Conservation (phyloP, 2,113 vertebrate genomes). For the Neotoma lepida region DNA sequence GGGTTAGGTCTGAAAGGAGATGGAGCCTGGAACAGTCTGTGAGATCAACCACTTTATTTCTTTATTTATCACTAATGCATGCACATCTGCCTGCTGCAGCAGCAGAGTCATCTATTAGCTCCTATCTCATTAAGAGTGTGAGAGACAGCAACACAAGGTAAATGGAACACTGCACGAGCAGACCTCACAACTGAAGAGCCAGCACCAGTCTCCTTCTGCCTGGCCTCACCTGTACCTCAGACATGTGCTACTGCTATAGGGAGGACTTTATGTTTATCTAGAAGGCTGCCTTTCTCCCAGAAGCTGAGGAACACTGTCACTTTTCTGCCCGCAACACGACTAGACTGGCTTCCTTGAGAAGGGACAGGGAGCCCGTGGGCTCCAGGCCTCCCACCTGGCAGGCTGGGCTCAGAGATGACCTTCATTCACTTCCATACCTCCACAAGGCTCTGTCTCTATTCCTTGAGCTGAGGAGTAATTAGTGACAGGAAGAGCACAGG, state of each 20-base stretch:
- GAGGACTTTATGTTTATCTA: background rate
- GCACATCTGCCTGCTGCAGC: background rate
- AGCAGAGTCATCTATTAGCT: rapidly evolving
- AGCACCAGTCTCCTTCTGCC: background rate
- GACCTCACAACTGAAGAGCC: background rate
- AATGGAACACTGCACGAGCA: too few relatives aligned
- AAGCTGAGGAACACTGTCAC: rapidly evolving
- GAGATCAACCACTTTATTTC: background rate
- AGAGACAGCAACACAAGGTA: background rate
- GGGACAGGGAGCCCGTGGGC: background rate
- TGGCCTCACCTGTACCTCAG: background rate
- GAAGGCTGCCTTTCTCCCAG: background rate
- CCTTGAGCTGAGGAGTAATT: background rate
- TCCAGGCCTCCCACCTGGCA: too few relatives aligned
- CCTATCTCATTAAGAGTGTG: background rate
- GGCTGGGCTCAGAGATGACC: background rate
- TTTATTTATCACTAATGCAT: background rate
- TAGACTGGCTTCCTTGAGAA: background rate
- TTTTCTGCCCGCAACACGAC: background rate
- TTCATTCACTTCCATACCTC: background rate
- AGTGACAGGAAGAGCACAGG: background rate
- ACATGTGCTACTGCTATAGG: background rate
- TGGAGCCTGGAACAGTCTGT: background rate
- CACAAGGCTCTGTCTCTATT: background rate
- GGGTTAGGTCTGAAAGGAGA: background rate